Conservation (phyloP, 2,113 vertebrate species). For the Tautogolabrus adspersus region DNA sequence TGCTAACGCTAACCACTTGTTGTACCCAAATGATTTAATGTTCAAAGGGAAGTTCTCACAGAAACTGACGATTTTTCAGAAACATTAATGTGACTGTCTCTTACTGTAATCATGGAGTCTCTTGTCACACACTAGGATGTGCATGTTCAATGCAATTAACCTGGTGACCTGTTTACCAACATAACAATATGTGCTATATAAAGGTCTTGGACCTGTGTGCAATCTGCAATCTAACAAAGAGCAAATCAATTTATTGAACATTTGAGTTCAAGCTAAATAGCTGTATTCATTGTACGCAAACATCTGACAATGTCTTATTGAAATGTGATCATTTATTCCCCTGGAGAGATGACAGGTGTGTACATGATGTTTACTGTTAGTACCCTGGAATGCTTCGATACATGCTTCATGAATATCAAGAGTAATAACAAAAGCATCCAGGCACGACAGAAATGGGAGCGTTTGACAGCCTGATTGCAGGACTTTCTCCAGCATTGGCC, state of each 20-base stretch:
- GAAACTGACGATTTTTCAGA: neutral
- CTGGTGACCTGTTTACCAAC: slow-evolving; percentile 2
- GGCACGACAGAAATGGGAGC: slow-evolving; percentile 38
- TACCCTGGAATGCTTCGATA: slow-evolving; percentile 27
- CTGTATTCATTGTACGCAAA: slow-evolving; percentile 2
- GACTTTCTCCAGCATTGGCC: slow-evolving; percentile 45
- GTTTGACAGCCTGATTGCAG: slow-evolving; percentile 66
- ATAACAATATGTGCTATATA: neutral
- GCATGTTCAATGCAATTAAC: slow-evolving; percentile 26
- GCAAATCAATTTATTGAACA: slow-evolving; percentile 27
- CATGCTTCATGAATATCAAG: slow-evolving; percentile 46
- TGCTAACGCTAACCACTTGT: neutral
- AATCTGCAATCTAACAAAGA: no score
- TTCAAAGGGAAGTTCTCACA: neutral
- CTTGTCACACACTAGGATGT: neutral
- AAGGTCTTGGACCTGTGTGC: neutral
- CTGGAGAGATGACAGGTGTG: neutral
- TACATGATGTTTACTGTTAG: slow-evolving; percentile 22
- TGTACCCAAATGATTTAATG: neutral
- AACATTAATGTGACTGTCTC: slow-evolving; percentile 25
- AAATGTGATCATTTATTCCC: slow-evolving; percentile 15
- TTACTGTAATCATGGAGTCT: neutral
- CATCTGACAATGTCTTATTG: neutral
- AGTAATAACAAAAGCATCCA: slow-evolving; percentile 29
- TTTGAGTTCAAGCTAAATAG: slow-evolving; percentile 3